Evolutionary conservation across 2,888 invertebrate species (phyloP).

Genomic region (Pristionchus mayeri): DNA sequence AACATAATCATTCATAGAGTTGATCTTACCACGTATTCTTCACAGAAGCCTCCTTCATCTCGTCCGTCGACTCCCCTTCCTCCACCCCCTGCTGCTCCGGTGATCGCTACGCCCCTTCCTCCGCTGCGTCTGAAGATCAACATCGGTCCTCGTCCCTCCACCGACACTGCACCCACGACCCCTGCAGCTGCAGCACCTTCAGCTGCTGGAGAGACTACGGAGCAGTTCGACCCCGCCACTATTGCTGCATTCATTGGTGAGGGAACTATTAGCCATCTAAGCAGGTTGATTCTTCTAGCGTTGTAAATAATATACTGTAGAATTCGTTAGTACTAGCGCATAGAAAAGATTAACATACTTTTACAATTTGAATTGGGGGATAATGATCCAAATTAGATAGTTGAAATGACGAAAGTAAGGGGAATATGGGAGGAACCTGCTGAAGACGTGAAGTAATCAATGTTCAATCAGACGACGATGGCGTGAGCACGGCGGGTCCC

Average conservation of each 20-base stretch:
- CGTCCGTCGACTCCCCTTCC: not conserved
- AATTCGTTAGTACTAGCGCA: no score
- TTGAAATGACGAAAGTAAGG: no score
- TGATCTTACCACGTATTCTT: not conserved
- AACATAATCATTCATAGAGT: not conserved
- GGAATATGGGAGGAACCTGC: not conserved
- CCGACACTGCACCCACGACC: not conserved
- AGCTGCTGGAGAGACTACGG: not conserved
- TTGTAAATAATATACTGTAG: no score
- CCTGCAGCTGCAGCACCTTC: not conserved
- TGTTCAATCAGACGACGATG: slow-evolving; percentile 21
- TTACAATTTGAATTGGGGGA: no score
- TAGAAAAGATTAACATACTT: no score
- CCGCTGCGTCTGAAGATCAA: slow-evolving; percentile 42
- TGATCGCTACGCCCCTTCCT: not conserved
- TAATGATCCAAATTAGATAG: no score
- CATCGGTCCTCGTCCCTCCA: slow-evolving; percentile 15
- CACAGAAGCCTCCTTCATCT: not conserved
- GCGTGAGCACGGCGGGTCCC: slow-evolving; percentile 19
- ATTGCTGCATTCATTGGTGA: slow-evolving; percentile 2
- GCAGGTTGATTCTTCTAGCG: no score
- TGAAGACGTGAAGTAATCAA: no score
- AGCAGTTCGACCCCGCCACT: not conserved
- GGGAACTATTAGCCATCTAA: no score
- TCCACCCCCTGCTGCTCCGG: not conserved